Evolutionary conservation across 1,140 invertebrate species (phyloP), one percentile per base, ranked within the genome.

Genomic region (Phthorimaea operculella): DNA sequence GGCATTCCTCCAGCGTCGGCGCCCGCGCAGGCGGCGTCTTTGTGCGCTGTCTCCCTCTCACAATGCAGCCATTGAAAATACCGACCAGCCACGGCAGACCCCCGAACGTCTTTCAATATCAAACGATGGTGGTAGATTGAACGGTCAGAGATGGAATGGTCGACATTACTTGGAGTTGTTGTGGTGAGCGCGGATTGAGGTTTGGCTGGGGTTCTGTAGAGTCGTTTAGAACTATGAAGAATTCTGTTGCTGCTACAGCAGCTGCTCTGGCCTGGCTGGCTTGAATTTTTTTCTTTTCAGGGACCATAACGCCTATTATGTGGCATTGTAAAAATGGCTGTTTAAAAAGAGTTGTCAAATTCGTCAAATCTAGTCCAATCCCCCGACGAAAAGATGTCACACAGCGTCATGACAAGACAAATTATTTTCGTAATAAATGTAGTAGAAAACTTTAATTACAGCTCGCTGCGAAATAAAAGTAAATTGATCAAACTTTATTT

Each of bases 1-100:
- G 75, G 77, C 77, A 83, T 83, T 82, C 80, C 73, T 65, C 57
- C 70, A 73, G 73, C 79, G 77, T 79, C 76, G 79, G 74, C 75
- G 71, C 77, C 79, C 79, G 80, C 78, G 78, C 74, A 72, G 69
- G 77, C 77, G 79, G 76, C 71, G 66, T 65, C 77, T 83, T 82
- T 82, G 77, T 68, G 64, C 66, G 51, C 75, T 70, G 63, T 80
- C 80, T 63, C 74, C 59, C 73, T 83, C 77, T 11, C 69, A 79
- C 80, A 83, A 76, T 79, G 76, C 76, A 76, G 53, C 76, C 79
- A 81, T 83, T 81, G 78, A 83, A 74, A 68, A 62, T 12, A 45
- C 21, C 45, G 21, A 33, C 72, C 72, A 77, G n/a, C 36, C 47
- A 59, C 69, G 39, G 7, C 16, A 28, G 68, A 68, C 36, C 70